Percentiles rank a stretch among this genome's conserved stretches.
Evolutionary conservation across 2,888 invertebrate species (phyloP).

Genomic region (Dynastes tityus): DNA sequence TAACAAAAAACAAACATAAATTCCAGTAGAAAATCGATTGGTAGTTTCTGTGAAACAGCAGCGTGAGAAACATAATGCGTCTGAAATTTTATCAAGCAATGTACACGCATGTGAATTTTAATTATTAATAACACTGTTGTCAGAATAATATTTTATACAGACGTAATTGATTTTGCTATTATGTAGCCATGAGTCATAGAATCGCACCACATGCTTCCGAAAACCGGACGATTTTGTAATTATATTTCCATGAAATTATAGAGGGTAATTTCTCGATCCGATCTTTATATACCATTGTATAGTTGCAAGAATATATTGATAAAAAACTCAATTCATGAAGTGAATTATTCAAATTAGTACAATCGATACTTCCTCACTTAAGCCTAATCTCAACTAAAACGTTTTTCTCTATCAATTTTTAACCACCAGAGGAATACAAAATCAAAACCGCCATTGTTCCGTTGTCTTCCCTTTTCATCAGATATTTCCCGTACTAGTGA

Average conservation of each 20-base stretch:
- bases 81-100: not conserved
- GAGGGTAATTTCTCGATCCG: not conserved
- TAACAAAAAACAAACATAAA: not conserved
- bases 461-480: no score
- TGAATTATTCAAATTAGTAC: no score
- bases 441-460: no score
- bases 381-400: no score
- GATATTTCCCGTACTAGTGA: no score
- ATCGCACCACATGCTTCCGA: not conserved
- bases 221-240: not conserved
- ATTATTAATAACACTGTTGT: not conserved
- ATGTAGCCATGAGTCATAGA: not conserved
- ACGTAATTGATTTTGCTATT: slow-evolving; percentile 25
- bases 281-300: not conserved
- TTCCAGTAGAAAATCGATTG: slow-evolving; percentile 10
- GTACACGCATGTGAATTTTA: not conserved
- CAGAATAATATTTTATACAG: slow-evolving; percentile 9
- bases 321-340: no score
- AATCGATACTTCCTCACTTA: no score
- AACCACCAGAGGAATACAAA: no score
- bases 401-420: no score
- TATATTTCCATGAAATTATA: not conserved
- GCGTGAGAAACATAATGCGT: not conserved
- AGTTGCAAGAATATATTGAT: no score
- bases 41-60: not conserved